Evolutionary conservation across 35 echinoderm and acorn worm genomes (phyloP).

Genomic region (Apostichopus parvimensis): DNA sequence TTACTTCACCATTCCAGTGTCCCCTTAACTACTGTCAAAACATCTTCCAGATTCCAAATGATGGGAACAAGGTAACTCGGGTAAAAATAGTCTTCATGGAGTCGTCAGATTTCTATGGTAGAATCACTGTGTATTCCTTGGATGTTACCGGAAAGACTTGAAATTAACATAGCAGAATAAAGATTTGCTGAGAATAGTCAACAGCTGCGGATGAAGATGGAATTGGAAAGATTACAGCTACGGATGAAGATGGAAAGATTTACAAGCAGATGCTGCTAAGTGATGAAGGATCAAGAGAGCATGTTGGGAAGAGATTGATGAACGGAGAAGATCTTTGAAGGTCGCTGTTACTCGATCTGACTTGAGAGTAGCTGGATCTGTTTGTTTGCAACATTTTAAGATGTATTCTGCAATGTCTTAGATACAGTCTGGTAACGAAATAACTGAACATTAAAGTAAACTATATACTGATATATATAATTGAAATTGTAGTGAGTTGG

Average conservation of each 20-base stretch:
- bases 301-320: no score
- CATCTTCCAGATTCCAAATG: conserved; percentile 25
- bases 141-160: conserved; percentile 38
- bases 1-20: neutral
- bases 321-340: no score
- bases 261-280: neutral
- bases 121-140: conserved; percentile 33
- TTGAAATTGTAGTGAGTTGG: no score
- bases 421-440: no score
- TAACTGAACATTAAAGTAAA: no score
- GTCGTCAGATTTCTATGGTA: conserved; percentile 34
- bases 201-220: neutral
- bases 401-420: no score
- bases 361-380: no score
- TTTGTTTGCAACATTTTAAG: no score
- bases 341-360: no score
- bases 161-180: neutral
- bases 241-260: neutral
- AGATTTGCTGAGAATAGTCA: neutral
- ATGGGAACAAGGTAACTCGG: conserved; percentile 12
- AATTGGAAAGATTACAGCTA: neutral
- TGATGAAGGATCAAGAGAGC: neutral
- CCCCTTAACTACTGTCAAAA: neutral
- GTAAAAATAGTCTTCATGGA: conserved; percentile 32
- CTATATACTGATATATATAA: no score